Evolutionary conservation across 2,113 vertebrate genomes (phyloP).

Genomic region (Lasiurus cinereus): DNA sequence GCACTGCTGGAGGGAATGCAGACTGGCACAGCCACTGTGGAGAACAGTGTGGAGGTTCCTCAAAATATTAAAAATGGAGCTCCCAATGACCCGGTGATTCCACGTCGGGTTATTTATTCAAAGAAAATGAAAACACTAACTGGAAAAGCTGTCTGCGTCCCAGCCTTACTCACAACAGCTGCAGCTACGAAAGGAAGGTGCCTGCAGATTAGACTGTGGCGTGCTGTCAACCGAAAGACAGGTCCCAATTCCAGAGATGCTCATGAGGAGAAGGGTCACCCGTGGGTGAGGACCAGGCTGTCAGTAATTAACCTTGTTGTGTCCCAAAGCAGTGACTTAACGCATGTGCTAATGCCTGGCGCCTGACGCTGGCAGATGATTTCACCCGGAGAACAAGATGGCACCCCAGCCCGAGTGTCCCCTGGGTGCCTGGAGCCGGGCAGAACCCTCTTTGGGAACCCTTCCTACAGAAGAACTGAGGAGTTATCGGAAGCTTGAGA

Average conservation of each 20-base stretch:
- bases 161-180: background rate
- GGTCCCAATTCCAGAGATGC: background rate
- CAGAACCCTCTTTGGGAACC: background rate
- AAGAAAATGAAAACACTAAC: too few species aligned
- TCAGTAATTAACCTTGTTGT: fast-evolving
- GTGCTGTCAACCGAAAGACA: fast-evolving
- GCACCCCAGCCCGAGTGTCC: background rate
- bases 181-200: fast-evolving
- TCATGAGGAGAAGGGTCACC: background rate
- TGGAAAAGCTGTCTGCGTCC: background rate
- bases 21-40: background rate
- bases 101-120: background rate
- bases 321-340: fast-evolving
- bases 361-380: fast-evolving
- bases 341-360: fast-evolving
- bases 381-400: background rate
- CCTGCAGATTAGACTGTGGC: background rate
- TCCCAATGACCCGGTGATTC: background rate
- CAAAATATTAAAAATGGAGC: too few species aligned
- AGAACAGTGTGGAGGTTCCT: background rate
- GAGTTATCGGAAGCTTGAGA: background rate
- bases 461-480: background rate
- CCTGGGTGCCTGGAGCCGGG: fast-evolving
- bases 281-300: fast-evolving
- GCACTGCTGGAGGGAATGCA: background rate